Percentiles rank a stretch among this genome's conserved stretches.
These are phyloP conservation scores for Mayetiola destructor DNA, from an alignment of 2,888 invertebrate species.

Conservation along the genomic window DNA sequence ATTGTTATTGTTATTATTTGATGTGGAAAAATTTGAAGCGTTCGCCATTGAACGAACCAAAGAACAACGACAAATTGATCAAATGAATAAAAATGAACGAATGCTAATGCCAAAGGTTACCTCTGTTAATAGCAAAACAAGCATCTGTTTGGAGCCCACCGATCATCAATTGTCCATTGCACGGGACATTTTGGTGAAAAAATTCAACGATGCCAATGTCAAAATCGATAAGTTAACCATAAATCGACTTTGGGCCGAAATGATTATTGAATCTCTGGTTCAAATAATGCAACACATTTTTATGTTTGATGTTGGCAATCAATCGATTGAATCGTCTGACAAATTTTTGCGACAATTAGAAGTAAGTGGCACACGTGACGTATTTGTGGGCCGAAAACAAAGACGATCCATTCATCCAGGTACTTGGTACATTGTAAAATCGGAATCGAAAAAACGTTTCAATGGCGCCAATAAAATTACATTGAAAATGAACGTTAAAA, in stretches of 20 bases:
- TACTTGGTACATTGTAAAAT: neutral
- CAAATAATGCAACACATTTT: neutral
- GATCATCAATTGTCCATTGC: neutral
- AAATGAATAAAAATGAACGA: too few relatives aligned
- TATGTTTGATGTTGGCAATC: neutral
- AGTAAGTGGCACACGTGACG: conserved; percentile 2
- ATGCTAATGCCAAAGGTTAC: neutral
- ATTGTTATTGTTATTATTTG: neutral
- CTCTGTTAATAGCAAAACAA: neutral
- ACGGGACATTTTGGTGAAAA: neutral
- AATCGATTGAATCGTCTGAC: neutral
- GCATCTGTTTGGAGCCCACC: neutral
- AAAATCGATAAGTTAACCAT: neutral
- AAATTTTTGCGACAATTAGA: neutral
- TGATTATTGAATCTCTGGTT: neutral
- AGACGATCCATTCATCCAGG: neutral
- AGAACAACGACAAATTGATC: too few relatives aligned
- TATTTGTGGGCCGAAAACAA: conserved; percentile 1
- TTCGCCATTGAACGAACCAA: neutral
- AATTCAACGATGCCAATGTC: neutral
- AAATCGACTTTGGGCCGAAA: neutral
- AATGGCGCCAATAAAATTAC: neutral
- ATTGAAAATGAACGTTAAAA: neutral
- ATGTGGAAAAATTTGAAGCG: neutral
- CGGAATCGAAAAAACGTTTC: neutral